Evolutionary conservation across 2,888 invertebrate species (phyloP), one percentile per base, ranked within the genome.

Genomic region (Teinopalpus imperialis): DNA sequence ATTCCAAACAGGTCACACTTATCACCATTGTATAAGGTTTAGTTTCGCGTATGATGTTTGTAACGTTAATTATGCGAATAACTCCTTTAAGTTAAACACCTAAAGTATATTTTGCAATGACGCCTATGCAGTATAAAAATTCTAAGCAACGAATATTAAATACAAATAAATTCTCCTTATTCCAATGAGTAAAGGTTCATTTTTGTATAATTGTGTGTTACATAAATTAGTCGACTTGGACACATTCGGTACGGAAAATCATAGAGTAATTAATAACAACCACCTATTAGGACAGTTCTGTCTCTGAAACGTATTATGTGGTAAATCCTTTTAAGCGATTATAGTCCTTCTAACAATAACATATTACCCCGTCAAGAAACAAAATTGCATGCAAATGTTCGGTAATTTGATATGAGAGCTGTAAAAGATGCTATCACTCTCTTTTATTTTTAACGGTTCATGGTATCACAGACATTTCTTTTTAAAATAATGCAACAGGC

Each of bases 261-360:
- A 20, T 35, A 29, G 23, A 36, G 43, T 43, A 43, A 43, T 43
- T 43, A 43, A 36, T 36, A 43, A 36, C 30, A 30, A 43, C 36
- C 43, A 36, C 16, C 21, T 34, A 34, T 30, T 16, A 36, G 12
- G 16, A 16, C 16, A 2, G 16, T 2, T 32, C 8, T 1, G 1
- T 31, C 8, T 6, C 1, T 2, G 14, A 23, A 35, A 43, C 9
- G 18, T 42, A 6, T 5, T 20, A 34, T 18, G 16, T 8, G 24
- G 26, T 8, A 20, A 18, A 16, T 27, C 21, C 1, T 5, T 27
- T 1, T 26, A 35, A 35, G 9, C 29, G 8, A 43, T 23, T 36
- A 29, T 21, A 21, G 12, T 12, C 10, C 16, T 30, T 43, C 13
- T 7, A 3, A 1, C n/a, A 4, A 13, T 3, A n/a, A n/a, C n/a